Evolutionary conservation across 2,113 vertebrate species (phyloP).

Genomic region (Sebastes fasciatus): DNA sequence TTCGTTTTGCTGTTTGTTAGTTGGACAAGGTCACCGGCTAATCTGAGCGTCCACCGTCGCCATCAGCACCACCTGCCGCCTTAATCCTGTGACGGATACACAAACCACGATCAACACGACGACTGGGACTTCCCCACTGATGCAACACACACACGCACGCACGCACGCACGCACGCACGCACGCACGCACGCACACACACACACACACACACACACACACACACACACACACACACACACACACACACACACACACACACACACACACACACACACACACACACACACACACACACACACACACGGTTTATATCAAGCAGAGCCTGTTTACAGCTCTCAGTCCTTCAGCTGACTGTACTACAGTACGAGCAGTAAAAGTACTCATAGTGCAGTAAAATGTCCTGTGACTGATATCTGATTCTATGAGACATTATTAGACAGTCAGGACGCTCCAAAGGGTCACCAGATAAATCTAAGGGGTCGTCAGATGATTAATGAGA

Average conservation of each 20-base stretch:
- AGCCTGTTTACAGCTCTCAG: no score
- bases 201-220: not conserved
- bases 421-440: no score
- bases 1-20: not conserved
- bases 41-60: conserved; percentile 44
- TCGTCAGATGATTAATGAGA: no score
- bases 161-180: not conserved
- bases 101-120: conserved; percentile 17
- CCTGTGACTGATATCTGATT: no score
- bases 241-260: not conserved
- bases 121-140: conserved; percentile 68
- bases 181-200: not conserved
- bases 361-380: not conserved
- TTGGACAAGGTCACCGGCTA: conserved; percentile 58
- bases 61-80: conserved; percentile 51
- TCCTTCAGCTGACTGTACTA: no score
- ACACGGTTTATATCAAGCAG: not conserved
- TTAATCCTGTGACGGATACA: conserved; percentile 66
- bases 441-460: no score
- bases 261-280: no score
- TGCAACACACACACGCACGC: conserved; percentile 4
- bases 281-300: not conserved
- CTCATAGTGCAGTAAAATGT: not conserved
- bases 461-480: no score
- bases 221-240: conserved; percentile 1